Base-by-base conservation (phyloP, 2,797 vertebrate species). In the Cyprinella venusta region DNA sequence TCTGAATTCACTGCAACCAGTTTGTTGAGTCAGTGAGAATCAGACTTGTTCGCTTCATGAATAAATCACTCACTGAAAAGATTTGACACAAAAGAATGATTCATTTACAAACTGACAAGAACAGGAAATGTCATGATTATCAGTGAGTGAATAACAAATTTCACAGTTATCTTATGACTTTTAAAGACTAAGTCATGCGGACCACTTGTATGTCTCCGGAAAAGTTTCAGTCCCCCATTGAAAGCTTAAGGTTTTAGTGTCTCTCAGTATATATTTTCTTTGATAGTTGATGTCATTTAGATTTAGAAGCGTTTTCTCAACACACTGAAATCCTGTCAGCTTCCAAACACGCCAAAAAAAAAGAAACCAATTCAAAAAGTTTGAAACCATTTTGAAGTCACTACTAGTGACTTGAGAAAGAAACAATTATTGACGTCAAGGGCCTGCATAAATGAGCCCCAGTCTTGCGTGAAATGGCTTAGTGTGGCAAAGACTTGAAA, bases 401-500 rank as follows among this genome's bases (percentile, higher is more conserved):
- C 63, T 72, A 61, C 63, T 38, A 50, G 26, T 74, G 72, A 21
- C 84, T 70, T 45, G 38, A 40, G 76, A 69, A 80, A 71, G 68
- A 76, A 71, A 59, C 48, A 77, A 84, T 86, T 79, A 87, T 67
- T 76, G 75, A 64, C 13, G 54, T 52, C 74, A 82, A 61, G 59
- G 80, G 79, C 74, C 59, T 67, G 33, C 71, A 65, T 81, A 80
- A 86, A 86, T 86, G 80, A 81, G 79, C 71, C 79, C 36, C 87
- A 83, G 65, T 75, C 87, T 86, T 84, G 71, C 52, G 42, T 86
- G 85, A 88, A 88, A 88, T 88, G 79, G 65, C 76, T 84, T 80
- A 84, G 72, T 86, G 85, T 84, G 38, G 71, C 50, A 40, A 68
- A 84, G 82, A 82, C 65, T 69, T 86, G 52, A 82, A 80, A 76